Evolutionary conservation across 1,140 invertebrate species (phyloP).

Genomic region (Trissolcus basalis): DNA sequence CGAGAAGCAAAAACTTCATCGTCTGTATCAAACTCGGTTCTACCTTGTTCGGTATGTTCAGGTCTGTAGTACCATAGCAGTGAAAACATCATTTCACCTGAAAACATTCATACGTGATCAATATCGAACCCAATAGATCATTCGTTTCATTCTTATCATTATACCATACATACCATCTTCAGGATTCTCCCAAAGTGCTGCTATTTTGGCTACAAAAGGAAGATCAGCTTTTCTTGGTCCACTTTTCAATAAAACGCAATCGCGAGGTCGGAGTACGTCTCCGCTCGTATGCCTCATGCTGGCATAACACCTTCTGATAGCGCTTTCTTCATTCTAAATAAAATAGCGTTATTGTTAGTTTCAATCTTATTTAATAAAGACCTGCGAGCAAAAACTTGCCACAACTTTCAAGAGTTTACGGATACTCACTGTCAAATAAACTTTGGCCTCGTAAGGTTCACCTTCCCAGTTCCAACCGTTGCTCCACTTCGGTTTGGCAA

Average conservation of each 20-base stretch:
- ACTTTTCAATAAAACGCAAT: conserved; percentile 93
- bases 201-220: conserved; percentile 95
- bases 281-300: conserved; percentile 91
- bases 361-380: conserved; percentile 8
- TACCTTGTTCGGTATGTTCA: conserved; percentile 94
- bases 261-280: conserved; percentile 89
- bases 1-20: conserved; percentile 97
- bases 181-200: conserved; percentile 94
- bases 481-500: conserved; percentile 85
- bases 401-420: neutral
- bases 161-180: conserved; percentile 85
- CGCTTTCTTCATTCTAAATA: conserved; percentile 88
- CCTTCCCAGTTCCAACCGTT: conserved; percentile 96
- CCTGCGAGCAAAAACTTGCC: conserved; percentile 2
- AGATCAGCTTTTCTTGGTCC: conserved; percentile 89
- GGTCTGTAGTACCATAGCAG: conserved; percentile 98
- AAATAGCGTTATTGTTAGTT: no score
- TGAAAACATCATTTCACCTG: conserved; percentile 98
- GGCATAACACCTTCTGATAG: conserved; percentile 88
- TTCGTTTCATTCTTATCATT: neutral
- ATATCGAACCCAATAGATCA: neutral
- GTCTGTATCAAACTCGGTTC: conserved; percentile 84
- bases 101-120: conserved; percentile 38
- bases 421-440: conserved; percentile 89
- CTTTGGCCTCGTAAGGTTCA: conserved; percentile 86